phyloP scores from a whole-genome alignment of 2,113 vertebrate genomes.

The Chiloscyllium plagiosum region DNA sequence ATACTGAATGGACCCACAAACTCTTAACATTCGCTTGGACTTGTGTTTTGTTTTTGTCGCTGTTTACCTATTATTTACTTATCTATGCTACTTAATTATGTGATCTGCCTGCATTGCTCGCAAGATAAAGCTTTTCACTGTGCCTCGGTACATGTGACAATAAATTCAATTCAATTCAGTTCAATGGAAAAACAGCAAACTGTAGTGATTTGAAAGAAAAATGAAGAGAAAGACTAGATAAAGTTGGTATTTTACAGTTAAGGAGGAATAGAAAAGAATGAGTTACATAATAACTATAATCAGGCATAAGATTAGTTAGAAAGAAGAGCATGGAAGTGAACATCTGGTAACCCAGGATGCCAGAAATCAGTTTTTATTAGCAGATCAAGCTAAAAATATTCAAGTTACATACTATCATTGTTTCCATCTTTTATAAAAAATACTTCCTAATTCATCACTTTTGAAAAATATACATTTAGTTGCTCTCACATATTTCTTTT shows the following conservation, averaged over 20 bases:
- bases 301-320: neutral
- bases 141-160: no score
- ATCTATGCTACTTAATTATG: no score
- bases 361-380: conserved; percentile 2
- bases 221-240: neutral
- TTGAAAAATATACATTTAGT: neutral
- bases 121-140: no score
- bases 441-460: neutral
- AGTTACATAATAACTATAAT: neutral
- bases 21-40: no score
- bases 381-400: neutral
- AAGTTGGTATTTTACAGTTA: neutral
- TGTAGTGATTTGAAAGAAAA: neutral
- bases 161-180: no score
- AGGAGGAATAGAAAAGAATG: neutral
- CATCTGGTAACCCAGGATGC: neutral
- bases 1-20: no score
- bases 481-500: neutral
- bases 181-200: neutral
- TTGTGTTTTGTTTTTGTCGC: no score
- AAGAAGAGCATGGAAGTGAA: neutral
- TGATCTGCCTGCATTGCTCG: no score
- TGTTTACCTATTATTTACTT: no score
- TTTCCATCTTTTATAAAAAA: neutral
- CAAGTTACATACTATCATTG: neutral